These are phyloP conservation scores for Rachycentron canadum DNA, from an alignment of 2,797 vertebrate species.

Conservation along the genomic window DNA sequence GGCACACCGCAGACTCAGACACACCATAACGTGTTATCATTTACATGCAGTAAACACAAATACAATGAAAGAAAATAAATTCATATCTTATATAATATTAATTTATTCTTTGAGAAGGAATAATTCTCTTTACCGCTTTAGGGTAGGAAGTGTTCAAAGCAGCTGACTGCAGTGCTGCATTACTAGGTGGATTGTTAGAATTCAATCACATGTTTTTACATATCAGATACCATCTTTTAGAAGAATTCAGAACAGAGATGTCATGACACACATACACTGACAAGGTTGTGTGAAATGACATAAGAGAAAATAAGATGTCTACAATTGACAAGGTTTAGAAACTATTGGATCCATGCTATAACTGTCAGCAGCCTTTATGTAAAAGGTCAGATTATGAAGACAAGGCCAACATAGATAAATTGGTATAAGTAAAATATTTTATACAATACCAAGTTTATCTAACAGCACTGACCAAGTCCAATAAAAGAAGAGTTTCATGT, in stretches of 20 bases:
- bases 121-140: slow-evolving; percentile 19
- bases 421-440: neutral
- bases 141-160: slow-evolving; percentile 25
- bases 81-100: slow-evolving; percentile 3
- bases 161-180: slow-evolving; percentile 19
- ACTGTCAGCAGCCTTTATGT: neutral
- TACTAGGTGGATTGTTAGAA: slow-evolving; percentile 26
- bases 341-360: neutral
- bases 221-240: slow-evolving; percentile 14
- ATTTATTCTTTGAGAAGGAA: slow-evolving; percentile 29
- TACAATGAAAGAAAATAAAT: neutral
- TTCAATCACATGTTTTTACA: slow-evolving; percentile 26
- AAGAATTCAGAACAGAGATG: slow-evolving; percentile 13
- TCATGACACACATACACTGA: slow-evolving; percentile 9
- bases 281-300: slow-evolving; percentile 10
- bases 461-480: neutral
- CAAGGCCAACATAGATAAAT: neutral
- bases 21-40: slow-evolving; percentile 5
- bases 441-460: neutral
- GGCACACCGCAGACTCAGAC: slow-evolving; percentile 7
- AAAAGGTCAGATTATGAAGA: neutral
- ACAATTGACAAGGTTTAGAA: neutral
- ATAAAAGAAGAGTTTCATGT: neutral
- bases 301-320: neutral
- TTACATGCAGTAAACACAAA: neutral